A percentile compares a stretch with the other conserved stretches of the same genome.
Evolutionary conservation across 2,888 invertebrate genomes (phyloP).

Genomic region (Macrosiphum euphorbiae): DNA sequence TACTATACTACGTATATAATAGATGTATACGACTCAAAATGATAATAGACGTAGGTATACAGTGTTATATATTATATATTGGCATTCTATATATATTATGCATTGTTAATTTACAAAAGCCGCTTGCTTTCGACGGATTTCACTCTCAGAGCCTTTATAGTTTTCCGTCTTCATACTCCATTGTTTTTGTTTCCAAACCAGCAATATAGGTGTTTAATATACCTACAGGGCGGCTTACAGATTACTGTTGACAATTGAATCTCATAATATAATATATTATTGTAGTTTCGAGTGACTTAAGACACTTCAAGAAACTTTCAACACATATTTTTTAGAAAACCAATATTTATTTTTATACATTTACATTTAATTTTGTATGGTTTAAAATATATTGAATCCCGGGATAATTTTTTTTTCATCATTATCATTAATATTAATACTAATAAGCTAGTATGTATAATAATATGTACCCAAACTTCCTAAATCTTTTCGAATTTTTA

Average conservation of each 20-base stretch:
- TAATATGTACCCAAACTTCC: accelerated
- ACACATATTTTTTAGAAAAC: not conserved
- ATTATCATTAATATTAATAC: not conserved
- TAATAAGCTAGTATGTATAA: not conserved
- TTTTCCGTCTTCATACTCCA: not conserved
- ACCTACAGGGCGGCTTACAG: not conserved
- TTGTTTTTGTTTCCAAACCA: not conserved
- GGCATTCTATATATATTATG: not conserved
- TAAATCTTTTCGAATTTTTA: not conserved
- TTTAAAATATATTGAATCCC: not conserved
- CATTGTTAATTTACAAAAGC: not conserved
- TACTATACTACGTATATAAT: no score
- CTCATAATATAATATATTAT: not conserved
- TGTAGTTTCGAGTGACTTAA: not conserved
- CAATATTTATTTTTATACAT: not conserved
- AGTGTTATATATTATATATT: not conserved
- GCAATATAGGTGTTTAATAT: not conserved
- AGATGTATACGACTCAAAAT: not conserved
- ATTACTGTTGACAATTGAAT: not conserved
- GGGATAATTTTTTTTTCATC: not conserved
- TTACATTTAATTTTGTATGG: not conserved
- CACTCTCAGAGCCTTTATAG: not conserved
- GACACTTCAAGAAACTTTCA: not conserved
- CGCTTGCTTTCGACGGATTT: not conserved
- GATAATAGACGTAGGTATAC: not conserved